phyloP scores from a whole-genome alignment of 2,113 vertebrate species.

The Sardina pilchardus region DNA sequence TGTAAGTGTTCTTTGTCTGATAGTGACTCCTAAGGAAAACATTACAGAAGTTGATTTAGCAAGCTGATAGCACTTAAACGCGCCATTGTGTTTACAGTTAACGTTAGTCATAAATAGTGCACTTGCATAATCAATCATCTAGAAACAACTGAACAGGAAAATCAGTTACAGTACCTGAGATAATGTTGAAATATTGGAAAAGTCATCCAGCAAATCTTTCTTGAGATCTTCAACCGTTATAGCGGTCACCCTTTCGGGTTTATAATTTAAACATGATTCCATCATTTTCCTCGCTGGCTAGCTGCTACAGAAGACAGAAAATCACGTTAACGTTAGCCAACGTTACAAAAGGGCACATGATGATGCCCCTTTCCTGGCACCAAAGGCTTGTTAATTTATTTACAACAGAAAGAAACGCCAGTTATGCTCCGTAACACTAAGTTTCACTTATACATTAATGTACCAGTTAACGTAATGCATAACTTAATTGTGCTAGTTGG shows the following conservation, averaged over 20 bases:
- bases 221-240: conserved; percentile 70
- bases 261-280: conserved; percentile 59
- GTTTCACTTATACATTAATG: neutral
- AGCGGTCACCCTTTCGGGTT: conserved; percentile 52
- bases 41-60: neutral
- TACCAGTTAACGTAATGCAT: neutral
- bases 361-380: neutral
- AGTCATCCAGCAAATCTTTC: conserved; percentile 71
- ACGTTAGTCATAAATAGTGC: neutral
- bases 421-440: neutral
- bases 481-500: neutral
- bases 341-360: neutral
- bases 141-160: neutral
- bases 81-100: neutral
- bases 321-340: neutral
- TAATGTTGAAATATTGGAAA: conserved; percentile 60
- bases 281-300: conserved; percentile 44
- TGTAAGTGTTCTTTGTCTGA: conserved; percentile 77
- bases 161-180: conserved; percentile 50
- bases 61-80: neutral
- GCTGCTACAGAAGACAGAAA: neutral
- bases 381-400: neutral
- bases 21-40: conserved; percentile 62
- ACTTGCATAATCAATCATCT: neutral
- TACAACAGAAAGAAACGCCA: neutral